These are phyloP conservation scores for Gymnarchus niloticus DNA, from an alignment of 2,113 vertebrate genomes.

Conservation along the genomic window DNA sequence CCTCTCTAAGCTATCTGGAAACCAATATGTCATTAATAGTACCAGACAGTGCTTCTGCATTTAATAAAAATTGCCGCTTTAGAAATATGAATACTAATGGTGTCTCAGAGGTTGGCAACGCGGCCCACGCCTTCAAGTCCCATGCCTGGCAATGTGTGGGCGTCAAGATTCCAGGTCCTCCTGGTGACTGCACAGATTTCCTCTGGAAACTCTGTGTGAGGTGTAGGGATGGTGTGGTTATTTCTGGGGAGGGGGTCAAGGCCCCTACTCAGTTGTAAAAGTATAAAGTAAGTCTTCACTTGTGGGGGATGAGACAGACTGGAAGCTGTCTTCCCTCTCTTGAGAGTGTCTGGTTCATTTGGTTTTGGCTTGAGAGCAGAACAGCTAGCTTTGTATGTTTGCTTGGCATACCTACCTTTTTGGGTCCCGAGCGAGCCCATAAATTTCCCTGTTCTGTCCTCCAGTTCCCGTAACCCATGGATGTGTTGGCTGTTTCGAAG, in stretches of 20 bases:
- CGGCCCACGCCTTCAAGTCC: not conserved
- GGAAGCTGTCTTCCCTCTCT: not conserved
- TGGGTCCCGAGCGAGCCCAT: not conserved
- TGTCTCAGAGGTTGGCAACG: not conserved
- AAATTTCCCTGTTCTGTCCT: not conserved
- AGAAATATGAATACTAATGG: not conserved
- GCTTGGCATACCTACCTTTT: not conserved
- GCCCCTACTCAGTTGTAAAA: no score
- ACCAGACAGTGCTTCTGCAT: not conserved
- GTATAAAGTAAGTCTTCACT: no score
- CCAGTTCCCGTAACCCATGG: not conserved
- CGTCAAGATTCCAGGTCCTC: not conserved
- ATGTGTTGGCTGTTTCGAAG: not conserved
- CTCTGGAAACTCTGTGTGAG: not conserved
- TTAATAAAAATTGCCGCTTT: not conserved
- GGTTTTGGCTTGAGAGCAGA: not conserved
- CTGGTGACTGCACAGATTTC: not conserved
- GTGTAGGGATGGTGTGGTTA: not conserved
- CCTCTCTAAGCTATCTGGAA: not conserved
- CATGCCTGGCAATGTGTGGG: not conserved
- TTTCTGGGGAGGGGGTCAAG: not conserved
- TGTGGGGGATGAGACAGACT: not conserved
- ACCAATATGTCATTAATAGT: not conserved
- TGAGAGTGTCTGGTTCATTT: not conserved
- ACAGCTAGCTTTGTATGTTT: not conserved